Conservation (phyloP, 2,113 vertebrate species). For the Protomyctophum bolini region DNA sequence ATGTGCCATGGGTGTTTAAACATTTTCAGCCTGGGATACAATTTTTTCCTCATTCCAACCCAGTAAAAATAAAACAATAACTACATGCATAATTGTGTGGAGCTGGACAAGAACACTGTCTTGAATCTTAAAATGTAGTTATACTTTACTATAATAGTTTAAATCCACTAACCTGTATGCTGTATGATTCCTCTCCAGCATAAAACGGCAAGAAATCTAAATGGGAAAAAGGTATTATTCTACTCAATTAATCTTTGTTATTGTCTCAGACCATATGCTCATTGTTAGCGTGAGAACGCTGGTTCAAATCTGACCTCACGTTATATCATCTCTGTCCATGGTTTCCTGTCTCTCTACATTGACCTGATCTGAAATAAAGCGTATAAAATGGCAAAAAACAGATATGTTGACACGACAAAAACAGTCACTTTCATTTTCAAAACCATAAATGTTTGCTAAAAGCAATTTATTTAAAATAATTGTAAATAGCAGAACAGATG, state of each 20-base stretch:
- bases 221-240: too few relatives aligned
- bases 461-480: too few relatives aligned
- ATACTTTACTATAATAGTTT: background rate
- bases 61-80: conserved; percentile 8
- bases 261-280: too few relatives aligned
- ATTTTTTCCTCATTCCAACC: conserved; percentile 4
- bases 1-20: conserved; percentile 25
- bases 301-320: background rate
- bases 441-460: background rate
- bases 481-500: too few relatives aligned
- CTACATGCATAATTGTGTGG: background rate
- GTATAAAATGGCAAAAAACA: too few relatives aligned
- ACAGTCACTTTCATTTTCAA: background rate
- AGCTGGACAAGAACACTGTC: background rate
- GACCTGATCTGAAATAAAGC: too few relatives aligned
- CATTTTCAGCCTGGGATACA: conserved; percentile 44
- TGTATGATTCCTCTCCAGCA: conserved; percentile 38
- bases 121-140: background rate
- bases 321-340: too few relatives aligned
- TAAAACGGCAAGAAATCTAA: conserved; percentile 28
- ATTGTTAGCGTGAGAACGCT: too few relatives aligned
- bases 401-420: background rate
- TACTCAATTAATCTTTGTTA: too few relatives aligned
- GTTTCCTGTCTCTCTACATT: too few relatives aligned
- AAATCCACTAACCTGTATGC: background rate